These are phyloP conservation scores for Synergus umbraculus DNA, from an alignment of 2,888 invertebrate genomes.

Conservation along the genomic window DNA sequence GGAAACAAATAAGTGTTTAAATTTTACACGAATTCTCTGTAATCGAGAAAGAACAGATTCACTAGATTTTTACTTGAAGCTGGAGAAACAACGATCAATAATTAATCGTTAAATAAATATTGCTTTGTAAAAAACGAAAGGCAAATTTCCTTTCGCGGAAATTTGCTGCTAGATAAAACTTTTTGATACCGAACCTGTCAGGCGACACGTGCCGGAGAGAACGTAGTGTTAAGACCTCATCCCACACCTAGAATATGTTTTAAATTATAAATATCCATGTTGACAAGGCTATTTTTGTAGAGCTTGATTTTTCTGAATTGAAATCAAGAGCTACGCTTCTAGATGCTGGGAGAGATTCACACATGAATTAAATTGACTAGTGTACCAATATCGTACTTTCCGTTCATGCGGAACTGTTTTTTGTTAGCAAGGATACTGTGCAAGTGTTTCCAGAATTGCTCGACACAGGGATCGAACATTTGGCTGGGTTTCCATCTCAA, in stretches of 20 bases:
- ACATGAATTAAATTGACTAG: constrained; percentile 68
- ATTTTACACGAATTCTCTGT: neutral
- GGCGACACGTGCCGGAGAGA: constrained; percentile 14
- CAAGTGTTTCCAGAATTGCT: constrained; percentile 73
- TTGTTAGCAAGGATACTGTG: constrained; percentile 71
- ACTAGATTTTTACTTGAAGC: constrained; percentile 5
- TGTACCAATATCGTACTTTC: constrained; percentile 58
- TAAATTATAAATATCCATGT: neutral
- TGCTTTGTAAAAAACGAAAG: constrained; percentile 16
- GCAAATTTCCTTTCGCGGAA: constrained; percentile 9
- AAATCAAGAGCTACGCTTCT: constrained; percentile 25
- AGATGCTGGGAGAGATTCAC: constrained; percentile 36
- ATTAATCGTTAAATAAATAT: constrained; percentile 24
- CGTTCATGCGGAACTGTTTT: constrained; percentile 42
- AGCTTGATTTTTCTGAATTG: constrained; percentile 9
- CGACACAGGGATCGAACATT: constrained; percentile 73
- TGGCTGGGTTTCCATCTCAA: constrained; percentile 63
- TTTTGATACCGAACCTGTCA: constrained; percentile 19
- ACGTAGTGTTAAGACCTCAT: constrained; percentile 1
- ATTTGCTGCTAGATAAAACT: neutral
- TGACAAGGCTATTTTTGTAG: constrained; percentile 6
- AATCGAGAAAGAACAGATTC: constrained; percentile 12
- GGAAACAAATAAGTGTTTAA: neutral
- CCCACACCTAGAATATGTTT: constrained; percentile 29
- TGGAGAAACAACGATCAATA: constrained; percentile 11